Base-by-base conservation (phyloP, 2,113 vertebrate species). In the Ancistrus triradiatus region DNA sequence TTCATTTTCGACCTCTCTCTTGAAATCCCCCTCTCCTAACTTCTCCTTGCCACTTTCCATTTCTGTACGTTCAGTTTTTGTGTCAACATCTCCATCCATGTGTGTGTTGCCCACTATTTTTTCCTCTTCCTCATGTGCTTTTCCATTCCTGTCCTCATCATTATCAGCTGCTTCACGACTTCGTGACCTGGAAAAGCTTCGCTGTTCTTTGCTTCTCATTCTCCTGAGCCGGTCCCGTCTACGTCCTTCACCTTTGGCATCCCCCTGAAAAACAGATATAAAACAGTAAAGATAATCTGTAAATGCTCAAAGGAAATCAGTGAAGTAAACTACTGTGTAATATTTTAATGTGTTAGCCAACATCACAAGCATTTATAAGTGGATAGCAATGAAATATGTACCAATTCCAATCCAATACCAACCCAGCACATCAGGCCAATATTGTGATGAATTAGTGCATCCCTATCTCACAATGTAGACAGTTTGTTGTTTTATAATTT, bases 191-290 rank as follows among this genome's bases (percentile, higher is more conserved):
- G 67, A 74, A 63, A 72, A 66, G 37, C 59, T 66, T 53, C n/a
- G 38, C 9, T 64, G 63, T 18, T 68, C 63, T 49, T 70, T 74
- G 56, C 68, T 68, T 31, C 55, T 60, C 66, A 61, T 74, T 33
- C 59, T 40, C 7, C 21, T 55, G 17, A 73, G 50, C 11, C 66
- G 51, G n/a, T 77, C 73, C 25, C 56, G 66, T 46, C 66, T 75
- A 46, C 13, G 70, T 21, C 51, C 61, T 46, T 73, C 77, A 51
- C 68, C 66, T 61, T 73, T 62, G 38, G 68, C 21, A 25, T 83
- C 80, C 25, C 72, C 78, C 68, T 74, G 55, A 44, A 52, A 56
- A 50, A 47, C 48, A 40, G 9, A 63, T 21, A 21, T 2, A 60
- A 33, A 38, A 49, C 24, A 58, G 22, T 40, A 40, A 9, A 47